Evolutionary conservation across 2,888 invertebrate genomes (phyloP), one percentile per base, ranked within the genome.

Genomic region (Scrobipalpa atriplicella): DNA sequence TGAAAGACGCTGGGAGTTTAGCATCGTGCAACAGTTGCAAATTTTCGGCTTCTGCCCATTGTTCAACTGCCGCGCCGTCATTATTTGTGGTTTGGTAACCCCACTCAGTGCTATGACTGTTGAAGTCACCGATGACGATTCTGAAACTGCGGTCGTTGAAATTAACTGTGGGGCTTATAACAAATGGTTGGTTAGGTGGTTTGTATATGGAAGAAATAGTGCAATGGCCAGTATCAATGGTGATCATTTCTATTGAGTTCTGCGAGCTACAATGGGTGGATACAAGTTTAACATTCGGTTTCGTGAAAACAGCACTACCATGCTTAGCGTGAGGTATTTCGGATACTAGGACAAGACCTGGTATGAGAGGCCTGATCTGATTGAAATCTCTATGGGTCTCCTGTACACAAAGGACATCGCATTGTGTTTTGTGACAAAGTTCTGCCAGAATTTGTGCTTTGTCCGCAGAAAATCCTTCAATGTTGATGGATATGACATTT

Each of bases 11-110:
- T 21, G 58, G 58, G 11, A 58, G 21, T 36, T 58, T 58, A 8
- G 63, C 21, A n/a, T 58, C 11, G n/a, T 66, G 60, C 2, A 67
- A 51, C 21, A 64, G n/a, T 1, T 1, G 3, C 47, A 67, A 13
- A 19, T 67, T 47, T 10, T 47, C n/a, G 1, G 60, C 19, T 7
- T 67, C 67, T 16, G 67, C 67, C 60, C 58, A 67, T 29, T 67
- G 51, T 21, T 67, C 67, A 2, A 67, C 60, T 10, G 64, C 58
- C 3, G 19, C 13, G 1, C 67, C 64, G 51, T 36, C 29, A 1
- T 11, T 1, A 29, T 67, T 39, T 2, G 43, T 64, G 6, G 9
- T 7, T 11, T 9, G 36, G 43, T 64, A 67, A 8, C 67, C 67
- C 64, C 67, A 67, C 6, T 47, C 16, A n/a, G 16, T 47, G 13